Base-by-base conservation (phyloP, 64 coral and sea anemone genomes). In the Exaiptasia diaphana region DNA sequence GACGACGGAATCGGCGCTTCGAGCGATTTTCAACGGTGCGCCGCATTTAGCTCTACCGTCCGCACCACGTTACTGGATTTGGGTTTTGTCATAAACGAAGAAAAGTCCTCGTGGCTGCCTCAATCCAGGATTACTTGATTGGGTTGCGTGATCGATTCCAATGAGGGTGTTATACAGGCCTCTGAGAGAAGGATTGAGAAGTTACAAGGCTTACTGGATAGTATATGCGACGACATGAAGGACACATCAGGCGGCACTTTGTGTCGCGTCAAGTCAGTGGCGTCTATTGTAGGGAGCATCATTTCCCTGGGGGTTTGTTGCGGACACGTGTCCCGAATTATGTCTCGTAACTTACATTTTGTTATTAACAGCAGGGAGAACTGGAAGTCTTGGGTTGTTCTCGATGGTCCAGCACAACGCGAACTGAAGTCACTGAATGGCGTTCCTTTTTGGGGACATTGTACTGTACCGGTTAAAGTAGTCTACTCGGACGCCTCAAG, bases 31-130 rank as follows among this genome's bases (percentile, higher is more conserved):
- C 0, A 67, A 38, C 8, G 6, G 10, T 21, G 13, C 27, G 17
- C 63, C 2, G 18, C 63, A 12, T 28, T 17, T 11, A 30, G 45
- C 11, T 28, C 10, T 22, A 11, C 34, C 5, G 71, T 75, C 9
- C 53, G 37, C 4, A 41, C 31, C 1, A 38, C 54, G 18, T 14
- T 78, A 25, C 22, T 22, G 5, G 37, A 38, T 17, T 36, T 31
- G 12, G 78, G 78, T 50, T 64, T 82, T 64, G 37, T 46, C 8
- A 11, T 82, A 10, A 82, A 82, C 44, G n/a, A 82, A 10, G 40
- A 67, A 28, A 82, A 82, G 24, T 82, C 78, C 15, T 33, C 32
- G 6, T 82, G 78, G 78, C 28, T 30, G 25, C 60, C 60, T 8
- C 23, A 3, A 4, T 17, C 12, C 29, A 24, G 12, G 10, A 58